These are phyloP conservation scores for Noctilio leporinus DNA, from an alignment of 2,113 vertebrate species.

Conservation along the genomic window DNA sequence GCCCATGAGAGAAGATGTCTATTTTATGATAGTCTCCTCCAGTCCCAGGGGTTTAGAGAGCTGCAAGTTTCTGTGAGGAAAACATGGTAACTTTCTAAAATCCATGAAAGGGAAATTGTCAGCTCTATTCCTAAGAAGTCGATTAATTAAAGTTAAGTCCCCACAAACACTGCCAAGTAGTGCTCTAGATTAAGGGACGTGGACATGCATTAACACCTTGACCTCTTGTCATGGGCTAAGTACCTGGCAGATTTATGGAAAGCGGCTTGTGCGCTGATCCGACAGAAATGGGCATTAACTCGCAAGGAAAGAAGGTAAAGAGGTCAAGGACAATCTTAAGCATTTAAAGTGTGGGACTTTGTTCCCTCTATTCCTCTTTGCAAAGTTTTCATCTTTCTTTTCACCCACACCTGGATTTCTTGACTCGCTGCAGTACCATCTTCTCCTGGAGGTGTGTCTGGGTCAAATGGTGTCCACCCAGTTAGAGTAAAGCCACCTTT, in stretches of 20 bases:
- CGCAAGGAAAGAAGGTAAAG: background rate
- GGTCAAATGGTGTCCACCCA: background rate
- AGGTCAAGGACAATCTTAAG: background rate
- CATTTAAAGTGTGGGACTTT: background rate
- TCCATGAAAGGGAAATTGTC: conserved; percentile 20
- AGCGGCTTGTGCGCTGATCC: conserved; percentile 6
- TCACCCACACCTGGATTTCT: background rate
- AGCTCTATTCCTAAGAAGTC: conserved; percentile 29
- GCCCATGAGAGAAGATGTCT: background rate
- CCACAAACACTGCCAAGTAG: conserved; percentile 2
- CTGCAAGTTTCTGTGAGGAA: background rate
- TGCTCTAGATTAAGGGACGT: conserved; percentile 3
- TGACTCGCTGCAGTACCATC: background rate
- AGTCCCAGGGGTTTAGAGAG: background rate
- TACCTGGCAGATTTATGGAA: conserved; percentile 23
- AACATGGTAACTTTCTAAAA: conserved; percentile 36
- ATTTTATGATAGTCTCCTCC: background rate
- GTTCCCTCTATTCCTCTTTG: background rate
- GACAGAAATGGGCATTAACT: conserved; percentile 42
- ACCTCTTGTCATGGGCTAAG: background rate
- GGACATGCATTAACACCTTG: background rate
- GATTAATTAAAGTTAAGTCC: conserved; percentile 61
- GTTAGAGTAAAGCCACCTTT: background rate
- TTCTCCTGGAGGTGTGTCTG: background rate
- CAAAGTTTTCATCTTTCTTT: background rate